phyloP scores from a whole-genome alignment of 2,113 vertebrate genomes.

The Perccottus glenii region DNA sequence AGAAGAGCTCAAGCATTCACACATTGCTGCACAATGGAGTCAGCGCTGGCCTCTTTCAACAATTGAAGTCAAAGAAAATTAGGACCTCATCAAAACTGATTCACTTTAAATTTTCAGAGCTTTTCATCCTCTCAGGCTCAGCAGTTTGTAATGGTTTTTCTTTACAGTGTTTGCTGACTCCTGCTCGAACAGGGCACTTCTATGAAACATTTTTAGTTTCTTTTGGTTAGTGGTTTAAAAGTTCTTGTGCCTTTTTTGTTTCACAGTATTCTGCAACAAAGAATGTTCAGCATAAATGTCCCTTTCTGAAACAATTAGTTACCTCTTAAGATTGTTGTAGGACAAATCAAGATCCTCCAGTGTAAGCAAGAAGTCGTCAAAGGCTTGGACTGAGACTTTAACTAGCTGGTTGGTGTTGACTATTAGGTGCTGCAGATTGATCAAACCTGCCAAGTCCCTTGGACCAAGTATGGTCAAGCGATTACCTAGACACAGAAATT shows the following conservation, averaged over 20 bases:
- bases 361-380: slow-evolving; percentile 87
- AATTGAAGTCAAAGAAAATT: slow-evolving; percentile 45
- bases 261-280: not conserved
- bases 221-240: not conserved
- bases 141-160: slow-evolving; percentile 31
- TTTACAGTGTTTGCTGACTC: slow-evolving; percentile 35
- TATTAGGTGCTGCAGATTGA: slow-evolving; percentile 90
- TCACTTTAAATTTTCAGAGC: slow-evolving; percentile 40
- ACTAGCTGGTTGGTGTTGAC: slow-evolving; percentile 90
- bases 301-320: not conserved
- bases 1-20: not conserved
- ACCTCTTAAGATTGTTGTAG: slow-evolving; percentile 88
- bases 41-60: slow-evolving; percentile 8
- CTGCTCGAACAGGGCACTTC: slow-evolving; percentile 3
- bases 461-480: slow-evolving; percentile 82
- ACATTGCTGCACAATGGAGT: not conserved
- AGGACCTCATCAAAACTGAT: slow-evolving; percentile 54
- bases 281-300: not conserved
- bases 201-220: slow-evolving; percentile 17
- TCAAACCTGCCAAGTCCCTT: slow-evolving; percentile 83
- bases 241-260: slow-evolving; percentile 3
- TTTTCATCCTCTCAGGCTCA: slow-evolving; percentile 26
- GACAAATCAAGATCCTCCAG: slow-evolving; percentile 91
- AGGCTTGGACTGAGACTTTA: slow-evolving; percentile 80
- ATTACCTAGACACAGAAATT: slow-evolving; percentile 70